These are phyloP conservation scores for Drosophila pseudoobscura DNA, from an alignment of 1,140 invertebrate genomes.

Conservation along the genomic window DNA sequence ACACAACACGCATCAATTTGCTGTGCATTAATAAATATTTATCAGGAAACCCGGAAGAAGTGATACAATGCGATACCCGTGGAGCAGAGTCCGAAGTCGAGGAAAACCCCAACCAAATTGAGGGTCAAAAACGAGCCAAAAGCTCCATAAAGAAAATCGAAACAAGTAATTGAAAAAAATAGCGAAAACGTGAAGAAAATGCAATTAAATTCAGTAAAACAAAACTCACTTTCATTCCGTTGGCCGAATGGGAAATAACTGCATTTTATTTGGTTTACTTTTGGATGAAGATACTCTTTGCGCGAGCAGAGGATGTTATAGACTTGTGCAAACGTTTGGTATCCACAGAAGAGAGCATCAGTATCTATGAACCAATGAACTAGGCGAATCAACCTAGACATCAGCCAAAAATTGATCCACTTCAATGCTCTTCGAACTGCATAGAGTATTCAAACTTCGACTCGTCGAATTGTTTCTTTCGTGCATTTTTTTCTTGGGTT, in stretches of 20 bases:
- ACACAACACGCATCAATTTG: conserved; percentile 64
- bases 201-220: conserved; percentile 23
- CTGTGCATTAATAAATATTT: conserved; percentile 42
- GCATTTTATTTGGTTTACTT: conserved; percentile 41
- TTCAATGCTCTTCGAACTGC: too few relatives aligned
- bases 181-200: conserved; percentile 40
- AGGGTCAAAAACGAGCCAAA: conserved; percentile 67
- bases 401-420: too few relatives aligned
- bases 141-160: conserved; percentile 10
- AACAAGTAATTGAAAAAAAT: conserved; percentile 36
- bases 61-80: too few relatives aligned
- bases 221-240: conserved; percentile 64
- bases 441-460: conserved; percentile 1
- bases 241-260: conserved; percentile 43
- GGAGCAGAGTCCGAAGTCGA: too few relatives aligned
- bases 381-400: too few relatives aligned
- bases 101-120: conserved; percentile 46
- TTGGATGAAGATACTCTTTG: too few relatives aligned
- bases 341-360: too few relatives aligned
- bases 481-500: conserved; percentile 4
- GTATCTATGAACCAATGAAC: too few relatives aligned
- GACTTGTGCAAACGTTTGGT: too few relatives aligned
- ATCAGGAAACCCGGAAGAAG: background rate
- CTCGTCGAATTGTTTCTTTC: conserved; percentile 7
- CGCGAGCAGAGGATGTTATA: too few relatives aligned